Percentiles rank a stretch among this genome's conserved stretches.
Conservation (phyloP, 2,797 vertebrate genomes). For the Hippocampus kuda region DNA sequence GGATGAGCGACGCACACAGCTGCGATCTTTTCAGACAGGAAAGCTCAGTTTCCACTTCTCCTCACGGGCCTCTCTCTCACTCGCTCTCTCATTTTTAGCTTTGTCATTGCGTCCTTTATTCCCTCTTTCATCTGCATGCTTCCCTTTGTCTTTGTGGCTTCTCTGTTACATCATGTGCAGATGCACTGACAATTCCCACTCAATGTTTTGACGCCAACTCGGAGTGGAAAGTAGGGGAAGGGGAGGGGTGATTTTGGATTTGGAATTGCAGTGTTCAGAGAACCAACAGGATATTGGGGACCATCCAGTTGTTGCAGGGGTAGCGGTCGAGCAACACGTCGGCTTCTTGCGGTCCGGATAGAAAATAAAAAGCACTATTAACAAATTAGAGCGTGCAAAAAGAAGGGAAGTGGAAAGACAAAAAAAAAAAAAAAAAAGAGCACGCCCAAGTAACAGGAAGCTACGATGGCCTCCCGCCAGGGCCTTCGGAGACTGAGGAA, state of each 20-base stretch:
- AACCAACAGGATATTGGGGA: slow-evolving; percentile 30
- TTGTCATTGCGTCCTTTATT: slow-evolving; percentile 32
- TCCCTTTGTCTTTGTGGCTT: slow-evolving; percentile 19
- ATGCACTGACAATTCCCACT: not conserved
- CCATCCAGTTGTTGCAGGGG: slow-evolving; percentile 28
- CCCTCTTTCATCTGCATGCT: slow-evolving; percentile 29
- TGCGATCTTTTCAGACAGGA: slow-evolving; percentile 63
- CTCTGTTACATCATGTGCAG: not conserved
- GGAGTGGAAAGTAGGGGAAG: not conserved
- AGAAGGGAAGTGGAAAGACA: not conserved
- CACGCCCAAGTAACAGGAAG: slow-evolving; percentile 61
- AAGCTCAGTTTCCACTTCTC: slow-evolving; percentile 73
- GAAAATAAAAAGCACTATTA: not conserved
- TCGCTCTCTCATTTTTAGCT: not conserved
- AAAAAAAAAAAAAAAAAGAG: slow-evolving; percentile 25
- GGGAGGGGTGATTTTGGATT: slow-evolving; percentile 16
- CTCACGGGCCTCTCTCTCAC: slow-evolving; percentile 46
- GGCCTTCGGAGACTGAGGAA: slow-evolving; percentile 67
- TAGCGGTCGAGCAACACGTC: not conserved
- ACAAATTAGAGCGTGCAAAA: not conserved
- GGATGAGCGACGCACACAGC: slow-evolving; percentile 40
- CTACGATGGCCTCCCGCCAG: slow-evolving; percentile 63
- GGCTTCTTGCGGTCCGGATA: not conserved
- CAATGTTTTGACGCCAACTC: not conserved
- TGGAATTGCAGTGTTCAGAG: slow-evolving; percentile 36